A percentile compares a stretch with the other conserved stretches of the same genome.
Evolutionary conservation across 2,113 vertebrate genomes (phyloP).

Genomic region (Pedionomus torquatus): DNA sequence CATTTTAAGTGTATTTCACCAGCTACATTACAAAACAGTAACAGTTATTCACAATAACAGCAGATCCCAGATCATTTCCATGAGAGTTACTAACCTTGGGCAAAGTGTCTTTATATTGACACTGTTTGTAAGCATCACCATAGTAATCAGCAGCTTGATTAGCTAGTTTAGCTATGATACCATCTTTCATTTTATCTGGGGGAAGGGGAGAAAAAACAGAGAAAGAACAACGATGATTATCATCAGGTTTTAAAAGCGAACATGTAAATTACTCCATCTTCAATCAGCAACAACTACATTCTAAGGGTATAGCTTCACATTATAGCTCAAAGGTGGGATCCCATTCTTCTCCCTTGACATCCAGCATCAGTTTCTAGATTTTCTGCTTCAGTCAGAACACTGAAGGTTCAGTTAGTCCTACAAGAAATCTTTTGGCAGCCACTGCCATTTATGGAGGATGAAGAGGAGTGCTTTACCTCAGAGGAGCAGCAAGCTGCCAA

Average conservation of each 20-base stretch:
- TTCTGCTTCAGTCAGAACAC: neutral
- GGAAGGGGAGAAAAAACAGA: neutral
- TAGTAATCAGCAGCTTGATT: constrained; percentile 98
- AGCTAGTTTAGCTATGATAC: constrained; percentile 93
- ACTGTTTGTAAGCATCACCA: constrained; percentile 96
- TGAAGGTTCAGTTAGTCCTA: neutral
- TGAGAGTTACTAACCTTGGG: constrained; percentile 89
- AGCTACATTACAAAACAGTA: neutral
- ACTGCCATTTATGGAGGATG: neutral
- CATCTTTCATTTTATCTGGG: constrained; percentile 98
- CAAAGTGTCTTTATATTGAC: constrained; percentile 96
- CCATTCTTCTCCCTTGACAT: neutral
- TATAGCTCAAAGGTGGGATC: neutral
- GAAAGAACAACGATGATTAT: neutral
- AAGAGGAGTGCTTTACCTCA: neutral
- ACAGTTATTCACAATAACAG: neutral
- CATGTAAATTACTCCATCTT: neutral
- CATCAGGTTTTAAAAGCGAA: neutral
- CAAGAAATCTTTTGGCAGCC: neutral
- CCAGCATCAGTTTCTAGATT: neutral
- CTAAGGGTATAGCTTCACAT: neutral
- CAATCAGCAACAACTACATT: neutral
- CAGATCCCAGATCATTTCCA: neutral
- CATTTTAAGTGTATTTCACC: neutral
- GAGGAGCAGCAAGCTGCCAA: neutral